These are phyloP conservation scores for Trissolcus basalis DNA, from an alignment of 1,140 invertebrate species.

Conservation along the genomic window DNA sequence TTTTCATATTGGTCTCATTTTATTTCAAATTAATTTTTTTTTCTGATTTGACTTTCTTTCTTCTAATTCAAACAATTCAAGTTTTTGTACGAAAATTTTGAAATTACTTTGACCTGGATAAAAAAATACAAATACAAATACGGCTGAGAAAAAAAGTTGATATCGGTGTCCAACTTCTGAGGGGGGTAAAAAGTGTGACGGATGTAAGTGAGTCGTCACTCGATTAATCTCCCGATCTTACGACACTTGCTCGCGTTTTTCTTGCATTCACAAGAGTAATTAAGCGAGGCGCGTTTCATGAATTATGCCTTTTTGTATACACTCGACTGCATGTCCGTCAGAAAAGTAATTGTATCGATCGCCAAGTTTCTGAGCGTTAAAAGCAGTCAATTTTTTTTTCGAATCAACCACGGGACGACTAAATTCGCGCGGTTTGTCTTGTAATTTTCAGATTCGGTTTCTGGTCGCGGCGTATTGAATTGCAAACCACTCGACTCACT, in stretches of 20 bases:
- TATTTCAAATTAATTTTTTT: no score
- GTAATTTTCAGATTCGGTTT: not conserved
- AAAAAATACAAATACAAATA: no score
- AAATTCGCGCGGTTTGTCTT: no score
- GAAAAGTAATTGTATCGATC: conserved; percentile 37
- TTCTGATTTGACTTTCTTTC: no score
- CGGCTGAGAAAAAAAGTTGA: conserved; percentile 34
- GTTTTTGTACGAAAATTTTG: no score
- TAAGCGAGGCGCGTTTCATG: conserved; percentile 29
- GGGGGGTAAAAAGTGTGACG: conserved; percentile 33
- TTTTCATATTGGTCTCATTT: no score
- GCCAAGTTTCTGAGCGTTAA: no score
- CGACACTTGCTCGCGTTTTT: conserved; percentile 39
- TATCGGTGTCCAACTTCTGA: conserved; percentile 18
- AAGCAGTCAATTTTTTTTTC: no score
- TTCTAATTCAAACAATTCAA: no score
- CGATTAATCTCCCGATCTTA: conserved; percentile 49
- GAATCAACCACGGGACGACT: no score
- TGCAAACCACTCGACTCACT: no score
- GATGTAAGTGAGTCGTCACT: conserved; percentile 52
- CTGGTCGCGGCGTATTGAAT: not conserved
- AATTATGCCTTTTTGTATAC: conserved; percentile 37
- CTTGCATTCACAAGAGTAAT: conserved; percentile 48
- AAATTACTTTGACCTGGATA: no score
- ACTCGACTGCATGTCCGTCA: conserved; percentile 31